Percentiles rank a stretch among this genome's conserved stretches.
Evolutionary conservation across 2,797 vertebrate genomes (phyloP).

Genomic region (Valencia hispanica): DNA sequence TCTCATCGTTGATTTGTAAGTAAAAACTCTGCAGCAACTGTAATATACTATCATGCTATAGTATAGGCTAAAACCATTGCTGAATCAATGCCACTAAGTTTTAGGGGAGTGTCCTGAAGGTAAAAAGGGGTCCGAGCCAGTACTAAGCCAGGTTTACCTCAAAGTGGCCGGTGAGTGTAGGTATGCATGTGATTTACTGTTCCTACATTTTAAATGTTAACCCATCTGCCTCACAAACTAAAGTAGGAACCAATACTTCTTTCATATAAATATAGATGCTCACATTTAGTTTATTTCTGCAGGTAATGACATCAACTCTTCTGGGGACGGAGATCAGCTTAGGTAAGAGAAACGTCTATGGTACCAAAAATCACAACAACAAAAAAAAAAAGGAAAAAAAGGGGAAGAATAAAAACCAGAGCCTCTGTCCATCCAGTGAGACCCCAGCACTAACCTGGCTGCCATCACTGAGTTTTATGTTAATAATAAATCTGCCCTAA

Average conservation of each 20-base stretch:
- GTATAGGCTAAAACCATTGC: not conserved
- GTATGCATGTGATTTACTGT: not conserved
- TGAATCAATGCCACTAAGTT: not conserved
- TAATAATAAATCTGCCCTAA: conserved; percentile 67
- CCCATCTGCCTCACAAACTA: not conserved
- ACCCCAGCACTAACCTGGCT: conserved; percentile 7
- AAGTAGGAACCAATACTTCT: not conserved
- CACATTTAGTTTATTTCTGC: conserved; percentile 5
- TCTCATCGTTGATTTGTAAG: not conserved
- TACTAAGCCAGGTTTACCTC: not conserved
- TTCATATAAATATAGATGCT: not conserved
- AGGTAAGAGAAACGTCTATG: conserved; percentile 6
- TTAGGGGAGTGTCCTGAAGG: not conserved
- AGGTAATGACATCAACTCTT: conserved; percentile 19
- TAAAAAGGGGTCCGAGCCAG: not conserved
- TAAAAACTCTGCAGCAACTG: not conserved
- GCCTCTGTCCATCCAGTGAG: conserved; percentile 3
- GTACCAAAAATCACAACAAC: not conserved
- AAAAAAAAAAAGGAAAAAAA: conserved; percentile 14
- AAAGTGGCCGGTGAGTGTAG: not conserved
- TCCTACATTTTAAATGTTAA: not conserved
- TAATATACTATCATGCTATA: not conserved
- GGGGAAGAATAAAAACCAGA: conserved; percentile 9
- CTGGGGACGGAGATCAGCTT: conserved; percentile 1
- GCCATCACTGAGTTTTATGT: conserved; percentile 19